Conservation (phyloP, 2,888 invertebrate species). For the Diaprepes abbreviatus region DNA sequence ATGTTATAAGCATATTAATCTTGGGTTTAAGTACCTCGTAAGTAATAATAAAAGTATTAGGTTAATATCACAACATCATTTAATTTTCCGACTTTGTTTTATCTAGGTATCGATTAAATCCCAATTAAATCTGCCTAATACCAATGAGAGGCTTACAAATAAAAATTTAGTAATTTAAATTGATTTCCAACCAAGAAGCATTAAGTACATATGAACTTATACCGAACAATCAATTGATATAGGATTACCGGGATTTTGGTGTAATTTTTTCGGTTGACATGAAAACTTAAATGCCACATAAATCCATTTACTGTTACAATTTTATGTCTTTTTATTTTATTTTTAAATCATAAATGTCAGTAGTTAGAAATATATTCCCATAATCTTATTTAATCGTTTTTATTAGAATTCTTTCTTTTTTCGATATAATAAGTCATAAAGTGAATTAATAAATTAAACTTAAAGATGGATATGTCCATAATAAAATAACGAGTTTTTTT, state of each 20-base stretch:
- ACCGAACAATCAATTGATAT: slow-evolving; percentile 6
- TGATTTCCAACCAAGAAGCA: not conserved
- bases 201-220: not conserved
- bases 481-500: slow-evolving; percentile 12
- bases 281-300: slow-evolving; percentile 24
- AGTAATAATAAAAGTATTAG: too few species aligned
- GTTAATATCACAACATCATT: too few species aligned
- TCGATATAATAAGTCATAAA: slow-evolving; percentile 22
- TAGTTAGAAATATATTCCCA: slow-evolving; percentile 27
- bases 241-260: slow-evolving; percentile 17
- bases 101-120: not conserved
- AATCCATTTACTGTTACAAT: slow-evolving; percentile 18
- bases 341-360: slow-evolving; percentile 26
- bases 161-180: slow-evolving; percentile 4
- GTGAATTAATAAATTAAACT: slow-evolving; percentile 23
- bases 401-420: slow-evolving; percentile 18
- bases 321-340: slow-evolving; percentile 19
- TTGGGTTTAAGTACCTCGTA: too few species aligned
- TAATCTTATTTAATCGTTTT: slow-evolving; percentile 22
- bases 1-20: too few species aligned
- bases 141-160: not conserved
- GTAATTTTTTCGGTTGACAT: slow-evolving; percentile 8
- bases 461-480: slow-evolving; percentile 2
- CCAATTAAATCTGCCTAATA: not conserved
- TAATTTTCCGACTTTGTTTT: too few species aligned